Conservation (phyloP, 2,888 invertebrate species). For the Plemyria rubiginata region DNA sequence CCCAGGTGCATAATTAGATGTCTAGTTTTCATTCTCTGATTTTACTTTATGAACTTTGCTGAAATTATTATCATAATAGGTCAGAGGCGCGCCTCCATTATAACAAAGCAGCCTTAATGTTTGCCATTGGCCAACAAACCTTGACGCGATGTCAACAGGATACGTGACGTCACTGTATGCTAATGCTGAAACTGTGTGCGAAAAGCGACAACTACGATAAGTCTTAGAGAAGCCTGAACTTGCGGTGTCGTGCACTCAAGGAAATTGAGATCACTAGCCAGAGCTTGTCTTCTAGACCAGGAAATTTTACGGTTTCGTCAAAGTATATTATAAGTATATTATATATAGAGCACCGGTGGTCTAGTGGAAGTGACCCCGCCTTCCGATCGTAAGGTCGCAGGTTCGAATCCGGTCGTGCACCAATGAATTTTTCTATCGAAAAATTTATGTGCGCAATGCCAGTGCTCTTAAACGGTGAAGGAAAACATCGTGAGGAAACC, state of each 20-base stretch:
- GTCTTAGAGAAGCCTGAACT: background rate
- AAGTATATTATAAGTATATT: too few relatives aligned
- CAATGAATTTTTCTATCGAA: too few relatives aligned
- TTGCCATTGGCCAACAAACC: conserved; percentile 59
- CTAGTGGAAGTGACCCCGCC: too few relatives aligned
- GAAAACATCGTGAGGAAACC: too few relatives aligned
- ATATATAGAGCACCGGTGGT: too few relatives aligned
- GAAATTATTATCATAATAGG: conserved; percentile 20
- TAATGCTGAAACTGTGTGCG: conserved; percentile 27
- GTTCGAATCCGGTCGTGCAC: too few relatives aligned
- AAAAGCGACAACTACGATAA: conserved; percentile 7
- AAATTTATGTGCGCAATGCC: too few relatives aligned
- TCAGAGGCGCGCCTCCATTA: conserved; percentile 43
- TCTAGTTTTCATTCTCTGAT: background rate
- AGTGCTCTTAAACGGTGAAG: too few relatives aligned
- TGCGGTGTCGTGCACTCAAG: too few relatives aligned
- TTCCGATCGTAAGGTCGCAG: too few relatives aligned
- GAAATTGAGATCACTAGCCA: background rate
- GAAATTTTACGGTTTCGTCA: too few relatives aligned
- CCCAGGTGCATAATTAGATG: background rate
- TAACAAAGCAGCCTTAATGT: conserved; percentile 52
- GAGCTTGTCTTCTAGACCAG: too few relatives aligned
- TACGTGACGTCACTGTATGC: conserved; percentile 43
- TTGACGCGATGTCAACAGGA: conserved; percentile 61
- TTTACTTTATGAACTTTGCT: conserved; percentile 1